These are phyloP conservation scores for Ramazzottius varieornatus DNA, from an alignment of 2,888 invertebrate genomes.

Conservation along the genomic window DNA sequence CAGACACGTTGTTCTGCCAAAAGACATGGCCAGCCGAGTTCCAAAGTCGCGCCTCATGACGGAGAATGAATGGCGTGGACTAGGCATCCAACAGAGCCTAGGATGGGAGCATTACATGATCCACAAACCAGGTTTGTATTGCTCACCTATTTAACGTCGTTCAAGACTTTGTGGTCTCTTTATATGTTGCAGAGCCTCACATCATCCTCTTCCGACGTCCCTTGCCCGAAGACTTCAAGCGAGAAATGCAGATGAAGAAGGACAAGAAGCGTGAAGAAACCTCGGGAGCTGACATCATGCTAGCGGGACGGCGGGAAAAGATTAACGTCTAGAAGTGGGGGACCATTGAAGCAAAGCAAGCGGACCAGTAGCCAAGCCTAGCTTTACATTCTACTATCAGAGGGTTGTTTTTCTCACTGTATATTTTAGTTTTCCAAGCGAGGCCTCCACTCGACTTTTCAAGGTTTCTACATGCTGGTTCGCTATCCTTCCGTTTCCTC, in stretches of 20 bases:
- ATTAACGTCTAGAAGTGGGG: too few relatives aligned
- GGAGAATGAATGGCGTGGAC: constrained; percentile 70
- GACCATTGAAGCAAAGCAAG: too few relatives aligned
- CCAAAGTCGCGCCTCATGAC: constrained; percentile 78
- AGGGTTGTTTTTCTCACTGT: too few relatives aligned
- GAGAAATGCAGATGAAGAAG: neutral
- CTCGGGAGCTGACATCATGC: neutral
- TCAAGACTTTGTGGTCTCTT: too few relatives aligned
- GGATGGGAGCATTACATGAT: constrained; percentile 95
- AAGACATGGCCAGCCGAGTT: constrained; percentile 61
- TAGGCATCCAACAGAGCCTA: constrained; percentile 82
- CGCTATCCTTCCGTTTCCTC: too few relatives aligned
- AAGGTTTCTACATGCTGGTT: too few relatives aligned
- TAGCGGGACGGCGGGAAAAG: too few relatives aligned
- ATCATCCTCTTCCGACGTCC: constrained; percentile 42
- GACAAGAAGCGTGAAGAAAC: neutral
- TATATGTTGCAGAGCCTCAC: constrained; percentile 51
- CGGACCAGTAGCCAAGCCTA: too few relatives aligned
- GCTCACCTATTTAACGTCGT: neutral
- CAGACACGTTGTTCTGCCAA: constrained; percentile 80
- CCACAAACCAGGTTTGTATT: constrained; percentile 56
- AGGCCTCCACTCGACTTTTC: too few relatives aligned
- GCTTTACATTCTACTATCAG: too few relatives aligned
- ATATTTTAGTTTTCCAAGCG: too few relatives aligned
- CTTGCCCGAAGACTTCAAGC: neutral